These are phyloP conservation scores for Penaeus indicus DNA, from an alignment of 1,140 invertebrate species.

Conservation along the genomic window DNA sequence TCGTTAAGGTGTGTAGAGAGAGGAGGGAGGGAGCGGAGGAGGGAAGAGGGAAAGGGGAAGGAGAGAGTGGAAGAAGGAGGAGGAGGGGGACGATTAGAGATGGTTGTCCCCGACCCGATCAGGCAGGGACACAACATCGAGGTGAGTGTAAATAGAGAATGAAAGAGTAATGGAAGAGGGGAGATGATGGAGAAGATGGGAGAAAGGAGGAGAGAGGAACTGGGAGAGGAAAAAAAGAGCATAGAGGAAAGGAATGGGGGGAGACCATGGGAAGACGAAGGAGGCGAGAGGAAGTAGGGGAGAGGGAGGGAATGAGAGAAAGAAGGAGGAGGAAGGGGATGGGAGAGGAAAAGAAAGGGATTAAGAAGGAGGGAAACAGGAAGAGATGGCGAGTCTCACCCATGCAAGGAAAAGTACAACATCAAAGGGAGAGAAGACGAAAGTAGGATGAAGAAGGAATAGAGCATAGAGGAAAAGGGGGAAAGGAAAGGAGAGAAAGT, in stretches of 20 bases:
- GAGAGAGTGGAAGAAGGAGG: neutral
- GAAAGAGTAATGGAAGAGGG: neutral
- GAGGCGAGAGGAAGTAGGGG: neutral
- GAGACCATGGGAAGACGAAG: neutral
- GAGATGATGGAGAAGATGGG: neutral
- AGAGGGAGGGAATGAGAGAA: neutral
- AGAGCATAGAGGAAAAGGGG: neutral
- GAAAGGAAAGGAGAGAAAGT: neutral
- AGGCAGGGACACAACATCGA: neutral
- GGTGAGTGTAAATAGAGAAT: neutral
- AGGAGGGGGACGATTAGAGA: neutral
- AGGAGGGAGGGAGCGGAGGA: conserved; percentile 25
- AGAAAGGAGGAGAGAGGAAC: neutral
- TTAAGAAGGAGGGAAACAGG: neutral
- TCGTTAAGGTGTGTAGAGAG: too few relatives aligned
- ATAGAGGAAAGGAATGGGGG: neutral
- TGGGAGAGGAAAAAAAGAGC: too few relatives aligned
- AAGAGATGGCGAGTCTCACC: neutral
- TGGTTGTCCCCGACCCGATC: neutral
- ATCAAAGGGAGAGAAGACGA: neutral
- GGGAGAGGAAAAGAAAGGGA: too few relatives aligned
- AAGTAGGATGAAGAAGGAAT: neutral
- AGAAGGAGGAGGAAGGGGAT: neutral
- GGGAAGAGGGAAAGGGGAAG: neutral
- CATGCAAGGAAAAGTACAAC: neutral